Conservation (phyloP, 2,797 vertebrate genomes). For the Orientallactaga sibirica region DNA sequence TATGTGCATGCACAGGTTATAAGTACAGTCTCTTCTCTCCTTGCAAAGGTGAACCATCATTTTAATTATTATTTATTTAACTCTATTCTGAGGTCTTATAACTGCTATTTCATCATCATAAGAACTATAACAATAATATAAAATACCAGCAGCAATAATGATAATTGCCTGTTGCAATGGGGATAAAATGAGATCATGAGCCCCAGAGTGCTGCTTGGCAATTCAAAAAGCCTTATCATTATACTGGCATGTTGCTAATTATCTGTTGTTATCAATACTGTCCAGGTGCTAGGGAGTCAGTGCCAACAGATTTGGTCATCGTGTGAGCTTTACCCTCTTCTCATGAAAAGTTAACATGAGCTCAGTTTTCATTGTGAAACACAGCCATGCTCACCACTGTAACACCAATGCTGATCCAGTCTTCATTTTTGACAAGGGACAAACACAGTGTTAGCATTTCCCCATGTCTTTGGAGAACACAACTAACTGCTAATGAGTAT, state of each 20-base stretch:
- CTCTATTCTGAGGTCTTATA: conserved; percentile 33
- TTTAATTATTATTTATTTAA: conserved; percentile 74
- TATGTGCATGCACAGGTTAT: neutral
- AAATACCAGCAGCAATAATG: conserved; percentile 58
- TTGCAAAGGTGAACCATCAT: conserved; percentile 54
- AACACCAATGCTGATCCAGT: no score
- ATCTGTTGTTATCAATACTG: neutral
- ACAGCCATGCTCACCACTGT: no score
- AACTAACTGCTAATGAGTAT: neutral
- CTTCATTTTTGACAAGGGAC: neutral
- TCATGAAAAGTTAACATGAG: neutral
- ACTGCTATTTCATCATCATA: conserved; percentile 49
- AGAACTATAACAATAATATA: conserved; percentile 51
- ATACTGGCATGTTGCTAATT: neutral
- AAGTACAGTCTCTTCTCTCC: conserved; percentile 1
- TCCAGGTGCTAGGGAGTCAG: neutral
- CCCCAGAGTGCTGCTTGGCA: conserved; percentile 38
- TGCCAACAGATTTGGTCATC: neutral
- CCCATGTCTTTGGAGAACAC: neutral
- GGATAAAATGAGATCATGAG: conserved; percentile 63
- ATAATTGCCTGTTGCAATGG: conserved; percentile 45
- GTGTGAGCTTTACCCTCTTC: neutral
- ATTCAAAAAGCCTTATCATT: conserved; percentile 54
- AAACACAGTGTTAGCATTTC: neutral
- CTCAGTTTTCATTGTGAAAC: neutral